phyloP scores from a whole-genome alignment of 2,888 invertebrate genomes.

The Mesorhabditis belari region DNA sequence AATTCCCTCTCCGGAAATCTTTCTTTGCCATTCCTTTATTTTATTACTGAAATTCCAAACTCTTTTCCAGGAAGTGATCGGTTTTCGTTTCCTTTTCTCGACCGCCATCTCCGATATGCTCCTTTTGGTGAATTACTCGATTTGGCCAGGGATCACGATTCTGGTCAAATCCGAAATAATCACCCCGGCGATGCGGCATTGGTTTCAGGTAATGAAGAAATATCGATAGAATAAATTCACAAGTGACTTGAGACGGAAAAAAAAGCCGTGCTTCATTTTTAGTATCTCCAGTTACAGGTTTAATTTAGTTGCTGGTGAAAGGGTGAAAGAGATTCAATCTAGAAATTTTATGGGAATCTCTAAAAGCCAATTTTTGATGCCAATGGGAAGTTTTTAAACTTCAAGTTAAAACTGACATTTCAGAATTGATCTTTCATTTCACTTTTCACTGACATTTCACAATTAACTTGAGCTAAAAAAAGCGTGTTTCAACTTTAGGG shows the following conservation, averaged over 20 bases:
- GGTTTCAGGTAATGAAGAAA: conserved; percentile 35
- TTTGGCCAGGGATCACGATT: conserved; percentile 47
- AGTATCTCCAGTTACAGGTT: too few species aligned
- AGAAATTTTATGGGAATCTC: background rate
- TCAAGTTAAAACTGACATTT: background rate
- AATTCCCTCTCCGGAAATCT: too few species aligned
- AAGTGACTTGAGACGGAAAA: background rate
- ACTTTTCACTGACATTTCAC: background rate
- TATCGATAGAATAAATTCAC: too few species aligned
- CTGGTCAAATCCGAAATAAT: conserved; percentile 44
- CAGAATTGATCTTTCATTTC: background rate
- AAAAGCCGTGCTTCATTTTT: background rate
- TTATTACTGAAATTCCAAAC: too few species aligned
- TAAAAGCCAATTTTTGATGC: background rate
- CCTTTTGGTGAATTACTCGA: conserved; percentile 43
- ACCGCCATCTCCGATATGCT: conserved; percentile 40
- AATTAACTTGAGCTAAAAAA: background rate
- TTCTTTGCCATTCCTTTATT: too few species aligned
- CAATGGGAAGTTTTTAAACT: conserved; percentile 1
- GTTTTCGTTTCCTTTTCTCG: conserved; percentile 47
- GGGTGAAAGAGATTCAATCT: background rate
- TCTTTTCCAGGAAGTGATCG: conserved; percentile 44
- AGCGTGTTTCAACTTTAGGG: too few species aligned
- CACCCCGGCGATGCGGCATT: conserved; percentile 26
- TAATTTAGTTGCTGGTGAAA: too few species aligned